Percentiles rank a stretch among this genome's conserved stretches.
Evolutionary conservation across 2,888 invertebrate species (phyloP).

Genomic region (Ophioninae sp.): DNA sequence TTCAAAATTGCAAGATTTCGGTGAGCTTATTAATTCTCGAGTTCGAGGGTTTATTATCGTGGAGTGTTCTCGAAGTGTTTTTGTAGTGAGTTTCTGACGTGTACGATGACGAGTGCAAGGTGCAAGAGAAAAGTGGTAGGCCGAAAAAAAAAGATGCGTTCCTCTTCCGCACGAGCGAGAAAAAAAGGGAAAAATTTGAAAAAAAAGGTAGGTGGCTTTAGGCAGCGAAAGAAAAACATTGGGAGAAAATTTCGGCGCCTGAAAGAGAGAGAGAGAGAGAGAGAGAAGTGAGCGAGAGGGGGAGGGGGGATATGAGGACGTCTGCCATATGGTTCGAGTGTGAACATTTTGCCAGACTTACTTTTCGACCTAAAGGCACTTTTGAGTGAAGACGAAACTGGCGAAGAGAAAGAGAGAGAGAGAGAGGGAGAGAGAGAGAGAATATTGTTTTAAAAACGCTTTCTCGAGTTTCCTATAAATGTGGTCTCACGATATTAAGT

Average conservation of each 20-base stretch:
- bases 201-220: constrained; percentile 4
- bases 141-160: not conserved
- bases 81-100: not conserved
- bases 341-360: constrained; percentile 34
- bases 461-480: constrained; percentile 43
- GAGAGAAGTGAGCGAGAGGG: constrained; percentile 13
- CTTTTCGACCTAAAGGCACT: constrained; percentile 20
- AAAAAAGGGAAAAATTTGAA: not conserved
- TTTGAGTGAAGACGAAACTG: constrained; percentile 3
- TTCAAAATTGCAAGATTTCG: no score
- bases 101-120: not conserved
- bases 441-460: constrained; percentile 59
- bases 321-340: constrained; percentile 66
- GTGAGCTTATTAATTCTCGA: no score
- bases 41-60: not conserved
- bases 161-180: not conserved
- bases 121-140: not conserved
- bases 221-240: constrained; percentile 54
- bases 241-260: constrained; percentile 44
- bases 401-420: constrained; percentile 4
- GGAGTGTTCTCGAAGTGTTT: not conserved
- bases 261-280: constrained; percentile 27
- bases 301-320: constrained; percentile 48
- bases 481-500: constrained; percentile 11
- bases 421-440: not conserved